Evolutionary conservation across 2,888 invertebrate species (phyloP).

Genomic region (Girardia tigrina): DNA sequence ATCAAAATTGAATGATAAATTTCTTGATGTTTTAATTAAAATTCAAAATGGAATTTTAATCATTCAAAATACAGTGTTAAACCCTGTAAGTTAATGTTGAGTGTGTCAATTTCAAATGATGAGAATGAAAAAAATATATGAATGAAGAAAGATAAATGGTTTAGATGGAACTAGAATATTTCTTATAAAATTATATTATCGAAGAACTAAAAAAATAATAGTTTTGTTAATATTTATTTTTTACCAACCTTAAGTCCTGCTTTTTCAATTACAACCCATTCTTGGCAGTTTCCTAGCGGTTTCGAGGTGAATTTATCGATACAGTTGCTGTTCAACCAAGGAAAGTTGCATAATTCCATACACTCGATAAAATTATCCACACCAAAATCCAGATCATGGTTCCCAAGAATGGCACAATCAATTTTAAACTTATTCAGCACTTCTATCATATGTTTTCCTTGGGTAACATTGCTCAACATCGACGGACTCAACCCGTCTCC

Average conservation of each 20-base stretch:
- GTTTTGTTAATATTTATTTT: too few relatives aligned
- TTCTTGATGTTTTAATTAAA: too few relatives aligned
- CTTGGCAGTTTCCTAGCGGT: slow-evolving; percentile 67
- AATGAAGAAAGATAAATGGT: too few relatives aligned
- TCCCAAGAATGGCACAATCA: slow-evolving; percentile 75
- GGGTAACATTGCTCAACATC: slow-evolving; percentile 69
- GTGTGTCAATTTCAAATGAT: too few relatives aligned
- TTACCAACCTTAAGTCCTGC: slow-evolving; percentile 58
- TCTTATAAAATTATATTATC: too few relatives aligned
- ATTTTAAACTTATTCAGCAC: slow-evolving; percentile 69
- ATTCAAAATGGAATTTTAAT: too few relatives aligned
- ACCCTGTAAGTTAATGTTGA: too few relatives aligned
- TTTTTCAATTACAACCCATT: slow-evolving; percentile 66
- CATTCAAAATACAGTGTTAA: too few relatives aligned
- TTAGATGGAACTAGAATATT: too few relatives aligned
- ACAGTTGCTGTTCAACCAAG: slow-evolving; percentile 83
- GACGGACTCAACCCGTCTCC: slow-evolving; percentile 75
- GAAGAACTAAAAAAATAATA: too few relatives aligned
- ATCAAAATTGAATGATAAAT: too few relatives aligned
- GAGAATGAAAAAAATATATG: too few relatives aligned
- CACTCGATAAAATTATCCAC: slow-evolving; percentile 67
- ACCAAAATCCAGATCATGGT: slow-evolving; percentile 86
- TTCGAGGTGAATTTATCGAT: slow-evolving; percentile 72
- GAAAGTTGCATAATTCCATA: slow-evolving; percentile 65
- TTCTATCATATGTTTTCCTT: slow-evolving; percentile 81